Percentiles rank a stretch among this genome's conserved stretches.
Conservation (phyloP, 2,113 vertebrate genomes). For the Microtus pennsylvanicus region DNA sequence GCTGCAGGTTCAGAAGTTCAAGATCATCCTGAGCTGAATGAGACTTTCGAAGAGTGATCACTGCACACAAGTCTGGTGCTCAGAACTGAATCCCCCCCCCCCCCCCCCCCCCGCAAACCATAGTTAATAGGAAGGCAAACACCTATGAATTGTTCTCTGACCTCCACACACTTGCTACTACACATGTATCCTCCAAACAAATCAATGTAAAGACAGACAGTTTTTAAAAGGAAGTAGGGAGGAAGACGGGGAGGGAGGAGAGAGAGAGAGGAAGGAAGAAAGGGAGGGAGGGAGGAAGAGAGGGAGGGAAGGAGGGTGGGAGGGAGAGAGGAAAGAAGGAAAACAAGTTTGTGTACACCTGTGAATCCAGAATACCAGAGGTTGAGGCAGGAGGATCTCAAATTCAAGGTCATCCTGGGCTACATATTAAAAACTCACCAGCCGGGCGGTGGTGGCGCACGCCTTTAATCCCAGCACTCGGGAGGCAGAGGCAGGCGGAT, state of each 20-base stretch:
- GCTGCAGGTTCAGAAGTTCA: neutral
- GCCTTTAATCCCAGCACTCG: no score
- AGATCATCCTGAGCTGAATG: neutral
- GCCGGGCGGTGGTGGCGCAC: no score
- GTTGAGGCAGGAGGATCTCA: neutral
- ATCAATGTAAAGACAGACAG: neutral
- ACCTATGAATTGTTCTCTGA: neutral
- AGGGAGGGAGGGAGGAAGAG: accelerated
- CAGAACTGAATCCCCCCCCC: no score
- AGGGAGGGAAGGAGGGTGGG: neutral
- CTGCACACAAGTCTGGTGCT: no score
- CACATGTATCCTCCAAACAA: neutral
- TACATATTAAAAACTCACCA: no score
- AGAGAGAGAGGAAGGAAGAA: no score
- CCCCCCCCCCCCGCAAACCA: no score
- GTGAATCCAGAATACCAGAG: neutral
- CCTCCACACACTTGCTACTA: no score
- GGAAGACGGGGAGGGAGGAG: neutral
- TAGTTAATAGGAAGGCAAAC: neutral
- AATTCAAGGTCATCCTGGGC: neutral
- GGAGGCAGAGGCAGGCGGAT: no score
- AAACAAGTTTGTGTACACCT: neutral
- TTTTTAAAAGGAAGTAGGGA: neutral
- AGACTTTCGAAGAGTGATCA: neutral
- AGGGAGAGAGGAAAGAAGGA: neutral